phyloP scores from a whole-genome alignment of 2,797 vertebrate genomes.

The Chaenodraco wilsoni region DNA sequence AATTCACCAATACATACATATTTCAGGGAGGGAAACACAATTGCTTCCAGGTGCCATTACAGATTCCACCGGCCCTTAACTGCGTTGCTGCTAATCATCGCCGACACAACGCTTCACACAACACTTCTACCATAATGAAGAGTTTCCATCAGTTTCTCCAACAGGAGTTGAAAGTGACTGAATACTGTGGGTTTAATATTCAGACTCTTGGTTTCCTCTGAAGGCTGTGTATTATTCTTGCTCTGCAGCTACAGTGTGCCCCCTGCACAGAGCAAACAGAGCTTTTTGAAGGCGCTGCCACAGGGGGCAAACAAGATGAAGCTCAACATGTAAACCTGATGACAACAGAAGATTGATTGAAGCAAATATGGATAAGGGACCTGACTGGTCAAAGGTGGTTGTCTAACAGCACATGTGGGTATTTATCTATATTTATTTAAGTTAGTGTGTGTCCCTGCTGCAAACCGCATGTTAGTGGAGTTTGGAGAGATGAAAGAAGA shows the following conservation, averaged over 20 bases:
- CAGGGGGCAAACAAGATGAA: constrained; percentile 39
- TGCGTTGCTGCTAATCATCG: constrained; percentile 51
- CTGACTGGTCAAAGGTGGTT: constrained; percentile 28
- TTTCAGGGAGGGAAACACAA: constrained; percentile 62
- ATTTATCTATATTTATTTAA: constrained; percentile 4
- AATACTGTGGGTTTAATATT: constrained; percentile 42
- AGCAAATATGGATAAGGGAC: constrained; percentile 14
- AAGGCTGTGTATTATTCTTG: constrained; percentile 35
- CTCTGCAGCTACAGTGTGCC: constrained; percentile 22
- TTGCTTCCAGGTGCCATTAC: constrained; percentile 74
- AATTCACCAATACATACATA: constrained; percentile 76
- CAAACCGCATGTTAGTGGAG: too few relatives aligned
- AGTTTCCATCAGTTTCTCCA: constrained; percentile 54
- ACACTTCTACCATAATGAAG: constrained; percentile 47
- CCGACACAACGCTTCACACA: constrained; percentile 39
- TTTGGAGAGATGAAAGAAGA: too few relatives aligned
- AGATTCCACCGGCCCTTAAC: constrained; percentile 51
- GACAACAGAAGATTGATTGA: constrained; percentile 49
- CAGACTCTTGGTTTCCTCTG: constrained; percentile 36
- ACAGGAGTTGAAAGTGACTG: constrained; percentile 54
- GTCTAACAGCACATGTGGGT: constrained; percentile 25
- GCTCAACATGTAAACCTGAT: constrained; percentile 46
- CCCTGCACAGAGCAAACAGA: constrained; percentile 21
- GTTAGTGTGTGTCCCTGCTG: neutral
- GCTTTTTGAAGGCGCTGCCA: constrained; percentile 43